Percentiles rank a stretch among this genome's conserved stretches.
Conservation (phyloP, 1,140 invertebrate species). For the Brachionus sp. region DNA sequence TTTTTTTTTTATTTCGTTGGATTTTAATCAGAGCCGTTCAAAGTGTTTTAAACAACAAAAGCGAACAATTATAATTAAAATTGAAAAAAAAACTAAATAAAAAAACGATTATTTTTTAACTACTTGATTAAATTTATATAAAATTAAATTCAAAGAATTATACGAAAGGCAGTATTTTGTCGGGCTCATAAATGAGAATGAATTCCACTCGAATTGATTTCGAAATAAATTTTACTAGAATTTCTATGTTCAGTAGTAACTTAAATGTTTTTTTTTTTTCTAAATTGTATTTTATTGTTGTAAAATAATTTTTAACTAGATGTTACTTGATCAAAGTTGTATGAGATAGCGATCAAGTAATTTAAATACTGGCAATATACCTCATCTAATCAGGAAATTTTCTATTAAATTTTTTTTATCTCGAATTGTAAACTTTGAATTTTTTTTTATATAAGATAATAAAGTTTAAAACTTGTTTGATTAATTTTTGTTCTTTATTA, state of each 20-base stretch:
- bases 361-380: neutral
- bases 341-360: neutral
- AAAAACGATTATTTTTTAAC: neutral
- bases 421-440: neutral
- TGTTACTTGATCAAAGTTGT: neutral
- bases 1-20: neutral
- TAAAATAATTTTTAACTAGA: neutral
- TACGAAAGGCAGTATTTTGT: neutral
- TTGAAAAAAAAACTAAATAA: neutral
- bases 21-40: neutral
- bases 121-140: neutral
- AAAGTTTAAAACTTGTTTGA: neutral
- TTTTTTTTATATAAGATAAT: neutral
- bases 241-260: neutral
- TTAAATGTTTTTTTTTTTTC: neutral
- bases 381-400: neutral
- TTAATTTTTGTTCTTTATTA: neutral
- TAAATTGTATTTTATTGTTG: conserved; percentile 3
- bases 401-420: neutral
- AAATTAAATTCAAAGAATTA: neutral
- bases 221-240: neutral
- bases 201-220: neutral
- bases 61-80: neutral
- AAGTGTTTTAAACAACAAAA: neutral
- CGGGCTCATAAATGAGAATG: neutral